Base-by-base conservation (phyloP, 2,888 invertebrate genomes). In the Chloromyia formosa region DNA sequence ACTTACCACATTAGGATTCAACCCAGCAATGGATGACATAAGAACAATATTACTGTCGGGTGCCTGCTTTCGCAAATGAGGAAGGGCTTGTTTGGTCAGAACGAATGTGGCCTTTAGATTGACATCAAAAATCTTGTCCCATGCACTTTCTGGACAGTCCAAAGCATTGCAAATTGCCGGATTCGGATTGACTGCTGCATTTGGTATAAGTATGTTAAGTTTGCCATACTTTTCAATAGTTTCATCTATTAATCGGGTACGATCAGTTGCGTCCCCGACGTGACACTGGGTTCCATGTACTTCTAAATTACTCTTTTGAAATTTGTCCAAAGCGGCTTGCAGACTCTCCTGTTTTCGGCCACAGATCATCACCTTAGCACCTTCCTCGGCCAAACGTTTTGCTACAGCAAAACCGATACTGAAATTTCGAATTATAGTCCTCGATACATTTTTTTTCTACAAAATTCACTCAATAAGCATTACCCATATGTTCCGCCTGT, bases 71-170 rank as follows among this genome's bases (percentile, higher is more conserved):
- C 91, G 87, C 76, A 98, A 86, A 81, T 92, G 89, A 0, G 98
- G 96, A 56, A 95, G 87, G 12, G 92, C 92, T 87, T 96, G 95
- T 86, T 97, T 93, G 18, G 95, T 93, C 66, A 98, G 83, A 77
- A 96, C 85, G 87, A 92, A 97, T 0, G 95, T 90, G 73, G 93
- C 88, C 86, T 97, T 98, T 0, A 98, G 94, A 86, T 98, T 98
- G 0, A 93, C 89, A 77, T 98, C 97, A 86, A 98, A 97, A 82
- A 97, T 94, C 89, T 97, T 97, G 83, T 97, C 96, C 97, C 62
- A 64, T n/a, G 16, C 49, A 49, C 14, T n/a, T 49, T 94, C 95
- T n/a, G 90, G 86, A 66, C 91, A 91, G 83, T 94, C 92, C 75
- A 95, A 85, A 77, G 94, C 88, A 62, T 90, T 88, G 35, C 93